A percentile compares a stretch with the other conserved stretches of the same genome.
These are phyloP conservation scores for Gonatopus flavifemur DNA, from an alignment of 1,140 invertebrate genomes.

Conservation along the genomic window DNA sequence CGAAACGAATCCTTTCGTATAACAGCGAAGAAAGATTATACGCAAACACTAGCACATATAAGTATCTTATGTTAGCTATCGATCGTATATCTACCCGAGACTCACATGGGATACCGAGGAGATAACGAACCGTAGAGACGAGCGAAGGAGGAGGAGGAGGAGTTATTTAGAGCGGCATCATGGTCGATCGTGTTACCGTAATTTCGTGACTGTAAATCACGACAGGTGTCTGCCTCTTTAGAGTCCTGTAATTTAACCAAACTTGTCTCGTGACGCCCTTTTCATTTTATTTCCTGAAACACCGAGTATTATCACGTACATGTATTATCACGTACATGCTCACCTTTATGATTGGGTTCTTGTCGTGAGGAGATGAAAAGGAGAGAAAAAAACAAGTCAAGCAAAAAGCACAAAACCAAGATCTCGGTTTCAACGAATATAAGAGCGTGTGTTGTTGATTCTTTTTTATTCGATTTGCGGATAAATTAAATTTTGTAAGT, in stretches of 20 bases:
- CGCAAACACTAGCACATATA: no score
- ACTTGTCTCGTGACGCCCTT: constrained; percentile 19
- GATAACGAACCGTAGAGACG: constrained; percentile 27
- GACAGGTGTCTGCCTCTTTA: constrained; percentile 34
- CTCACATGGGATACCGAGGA: constrained; percentile 21
- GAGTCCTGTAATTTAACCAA: constrained; percentile 28
- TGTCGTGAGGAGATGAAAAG: no score
- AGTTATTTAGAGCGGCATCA: constrained; percentile 22
- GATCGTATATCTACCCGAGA: constrained; percentile 33
- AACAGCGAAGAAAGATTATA: constrained; percentile 12
- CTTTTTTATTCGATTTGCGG: no score
- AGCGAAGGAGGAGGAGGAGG: constrained; percentile 2
- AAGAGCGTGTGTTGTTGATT: no score
- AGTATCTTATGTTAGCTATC: no score
- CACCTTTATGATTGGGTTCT: no score
- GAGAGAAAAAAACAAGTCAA: no score
- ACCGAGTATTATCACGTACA: no score
- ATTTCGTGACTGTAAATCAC: constrained; percentile 36
- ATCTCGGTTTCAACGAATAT: no score
- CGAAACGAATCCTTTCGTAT: background rate
- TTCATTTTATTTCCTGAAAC: background rate
- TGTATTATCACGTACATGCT: no score
- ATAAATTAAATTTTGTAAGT: no score
- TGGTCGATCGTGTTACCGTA: constrained; percentile 32
- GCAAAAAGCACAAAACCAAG: no score